Evolutionary conservation across 2,888 invertebrate genomes (phyloP), one percentile per base, ranked within the genome.

Genomic region (Ecliptopera silaceata): DNA sequence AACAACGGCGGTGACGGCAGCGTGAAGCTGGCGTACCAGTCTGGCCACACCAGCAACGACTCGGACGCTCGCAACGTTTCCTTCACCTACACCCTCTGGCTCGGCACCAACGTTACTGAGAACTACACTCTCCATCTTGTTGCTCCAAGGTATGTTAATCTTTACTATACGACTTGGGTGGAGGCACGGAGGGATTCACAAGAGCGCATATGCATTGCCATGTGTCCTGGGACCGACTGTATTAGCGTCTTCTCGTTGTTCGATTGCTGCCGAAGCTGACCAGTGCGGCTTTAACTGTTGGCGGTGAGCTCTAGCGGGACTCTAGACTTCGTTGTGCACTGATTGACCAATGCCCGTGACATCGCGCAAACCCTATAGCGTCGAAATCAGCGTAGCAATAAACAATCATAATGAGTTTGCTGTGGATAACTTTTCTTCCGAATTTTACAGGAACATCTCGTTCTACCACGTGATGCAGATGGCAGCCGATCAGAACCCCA

Each of bases 81-180:
- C 17, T 94, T 96, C 72, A 95, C 95, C 0, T 97, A 97, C 86
- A 96, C 97, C 0, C 92, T 97, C 26, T 97, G 97, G 97, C 95
- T 97, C 26, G 97, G 97, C 61, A 95, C 95, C 62, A 96, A 97
- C 79, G 94, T 96, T 50, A 95, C 96, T 41, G 96, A 96, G 75
- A 95, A 95, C 76, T 94, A 95, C 78, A 96, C 96, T 11, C 90
- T 96, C 55, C 94, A 94, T 42, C 91, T 97, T 72, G 93, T 94
- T 0, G 96, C 96, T 13, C 95, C 96, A 4, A 94, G 93, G 82
- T 49, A 31, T 5, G n/a, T 31, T 31, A 3, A 31, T n/a, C 2
- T 31, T n/a, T 31, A 31, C 22, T 22, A 22, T 1, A 12, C 12
- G 32, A 31, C 42, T 13, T 13, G 3, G 22, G 22, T 1, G n/a